phyloP scores from a whole-genome alignment of 2,797 vertebrate genomes.

The Crenichthys baileyi region DNA sequence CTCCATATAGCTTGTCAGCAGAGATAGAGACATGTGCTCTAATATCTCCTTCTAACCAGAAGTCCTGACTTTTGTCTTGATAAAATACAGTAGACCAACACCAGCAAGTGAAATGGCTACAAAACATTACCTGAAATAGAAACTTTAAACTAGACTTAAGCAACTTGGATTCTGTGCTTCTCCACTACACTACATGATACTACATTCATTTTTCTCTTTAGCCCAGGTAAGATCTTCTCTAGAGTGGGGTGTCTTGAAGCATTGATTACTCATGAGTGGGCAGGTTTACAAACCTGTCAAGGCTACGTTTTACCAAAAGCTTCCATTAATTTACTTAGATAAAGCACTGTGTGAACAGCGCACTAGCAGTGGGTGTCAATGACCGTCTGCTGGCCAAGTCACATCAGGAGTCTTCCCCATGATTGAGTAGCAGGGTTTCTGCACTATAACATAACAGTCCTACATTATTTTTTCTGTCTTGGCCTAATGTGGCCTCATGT shows the following conservation, averaged over 20 bases:
- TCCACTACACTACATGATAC: neutral
- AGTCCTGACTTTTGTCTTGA: neutral
- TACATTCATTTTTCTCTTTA: too few relatives aligned
- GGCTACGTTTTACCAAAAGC: neutral
- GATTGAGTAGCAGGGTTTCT: neutral
- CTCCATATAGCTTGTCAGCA: neutral
- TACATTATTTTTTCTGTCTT: neutral
- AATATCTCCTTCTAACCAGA: too few relatives aligned
- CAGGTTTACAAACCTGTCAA: neutral
- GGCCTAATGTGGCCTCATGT: neutral
- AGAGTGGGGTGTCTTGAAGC: too few relatives aligned
- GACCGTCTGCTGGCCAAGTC: neutral
- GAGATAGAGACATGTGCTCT: neutral
- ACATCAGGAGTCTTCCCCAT: neutral
- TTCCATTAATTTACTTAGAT: neutral
- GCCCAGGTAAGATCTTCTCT: too few relatives aligned
- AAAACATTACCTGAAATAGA: neutral
- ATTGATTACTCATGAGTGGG: too few relatives aligned
- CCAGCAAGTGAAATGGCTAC: neutral
- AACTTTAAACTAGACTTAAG: neutral
- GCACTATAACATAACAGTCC: neutral
- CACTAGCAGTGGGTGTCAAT: neutral
- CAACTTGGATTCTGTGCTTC: too few relatives aligned
- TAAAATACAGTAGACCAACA: neutral
- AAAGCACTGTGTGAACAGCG: neutral